Percentiles rank a stretch among this genome's conserved stretches.
phyloP scores from a whole-genome alignment of 2,113 vertebrate species.

The Morone saxatilis region DNA sequence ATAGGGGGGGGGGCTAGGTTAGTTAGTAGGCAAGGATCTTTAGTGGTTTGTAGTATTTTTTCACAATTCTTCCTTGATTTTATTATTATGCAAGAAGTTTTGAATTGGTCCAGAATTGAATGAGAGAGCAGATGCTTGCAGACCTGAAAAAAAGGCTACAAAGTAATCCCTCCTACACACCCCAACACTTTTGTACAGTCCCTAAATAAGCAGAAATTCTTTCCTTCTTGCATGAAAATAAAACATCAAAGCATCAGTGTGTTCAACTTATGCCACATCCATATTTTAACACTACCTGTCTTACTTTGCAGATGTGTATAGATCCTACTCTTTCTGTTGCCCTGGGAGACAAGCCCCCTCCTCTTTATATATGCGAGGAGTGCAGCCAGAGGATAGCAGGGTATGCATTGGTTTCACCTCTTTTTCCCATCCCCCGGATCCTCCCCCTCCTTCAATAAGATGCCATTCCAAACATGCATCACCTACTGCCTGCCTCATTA shows the following conservation, averaged over 20 bases:
- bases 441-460: constrained; percentile 25
- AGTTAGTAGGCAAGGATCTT: background rate
- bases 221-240: constrained; percentile 10
- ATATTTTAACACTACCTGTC: constrained; percentile 29
- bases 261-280: background rate
- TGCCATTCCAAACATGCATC: constrained; percentile 53
- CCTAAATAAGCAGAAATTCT: background rate
- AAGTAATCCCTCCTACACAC: too few species aligned
- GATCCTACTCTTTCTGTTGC: constrained; percentile 97
- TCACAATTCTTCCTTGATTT: background rate
- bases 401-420: constrained; percentile 78
- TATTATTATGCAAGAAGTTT: background rate
- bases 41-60: background rate
- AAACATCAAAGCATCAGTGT: background rate
- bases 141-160: too few species aligned
- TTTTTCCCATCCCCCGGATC: constrained; percentile 7
- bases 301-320: constrained; percentile 95
- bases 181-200: background rate
- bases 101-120: too few species aligned
- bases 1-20: background rate
- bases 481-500: constrained; percentile 61
- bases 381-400: constrained; percentile 98
- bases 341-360: constrained; percentile 98
- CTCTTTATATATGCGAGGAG: constrained; percentile 97
- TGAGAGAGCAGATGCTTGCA: too few species aligned